Conservation (phyloP, 2,797 vertebrate genomes). For the Microchirus variegatus region DNA sequence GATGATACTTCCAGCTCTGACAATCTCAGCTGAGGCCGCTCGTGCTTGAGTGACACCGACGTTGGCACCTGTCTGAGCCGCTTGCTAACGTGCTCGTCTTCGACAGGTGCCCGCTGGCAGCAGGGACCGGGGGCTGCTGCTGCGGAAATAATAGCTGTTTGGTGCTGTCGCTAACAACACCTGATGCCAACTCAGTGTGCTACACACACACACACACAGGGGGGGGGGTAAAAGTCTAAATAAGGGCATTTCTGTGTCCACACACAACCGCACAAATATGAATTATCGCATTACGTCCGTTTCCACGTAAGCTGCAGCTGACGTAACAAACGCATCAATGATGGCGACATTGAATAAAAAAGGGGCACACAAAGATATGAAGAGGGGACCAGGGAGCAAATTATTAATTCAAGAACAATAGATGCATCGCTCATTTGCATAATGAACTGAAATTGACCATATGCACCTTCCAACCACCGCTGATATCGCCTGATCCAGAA, state of each 20-base stretch:
- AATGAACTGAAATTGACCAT: constrained; percentile 70
- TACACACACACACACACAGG: no score
- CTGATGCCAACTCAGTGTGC: constrained; percentile 55
- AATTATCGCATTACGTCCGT: constrained; percentile 5
- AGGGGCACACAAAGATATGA: constrained; percentile 35
- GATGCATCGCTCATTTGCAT: constrained; percentile 59
- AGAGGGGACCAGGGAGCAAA: constrained; percentile 43
- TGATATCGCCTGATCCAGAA: constrained; percentile 58
- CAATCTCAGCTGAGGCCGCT: constrained; percentile 56
- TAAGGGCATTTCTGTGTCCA: constrained; percentile 14
- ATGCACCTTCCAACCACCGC: constrained; percentile 41
- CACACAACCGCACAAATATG: neutral
- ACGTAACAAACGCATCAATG: constrained; percentile 29
- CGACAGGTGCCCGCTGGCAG: constrained; percentile 52
- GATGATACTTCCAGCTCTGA: constrained; percentile 35
- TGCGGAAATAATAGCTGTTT: constrained; percentile 62
- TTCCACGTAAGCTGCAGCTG: constrained; percentile 10
- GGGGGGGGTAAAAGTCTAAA: constrained; percentile 6
- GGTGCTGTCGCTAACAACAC: constrained; percentile 42
- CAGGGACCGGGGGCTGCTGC: constrained; percentile 25
- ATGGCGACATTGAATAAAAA: constrained; percentile 27
- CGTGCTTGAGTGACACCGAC: constrained; percentile 56
- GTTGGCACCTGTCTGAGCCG: constrained; percentile 65
- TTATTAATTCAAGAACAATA: constrained; percentile 67
- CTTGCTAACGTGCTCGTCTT: constrained; percentile 59